phyloP scores from a whole-genome alignment of 2,113 vertebrate species.

The Ctenodactylus gundi region DNA sequence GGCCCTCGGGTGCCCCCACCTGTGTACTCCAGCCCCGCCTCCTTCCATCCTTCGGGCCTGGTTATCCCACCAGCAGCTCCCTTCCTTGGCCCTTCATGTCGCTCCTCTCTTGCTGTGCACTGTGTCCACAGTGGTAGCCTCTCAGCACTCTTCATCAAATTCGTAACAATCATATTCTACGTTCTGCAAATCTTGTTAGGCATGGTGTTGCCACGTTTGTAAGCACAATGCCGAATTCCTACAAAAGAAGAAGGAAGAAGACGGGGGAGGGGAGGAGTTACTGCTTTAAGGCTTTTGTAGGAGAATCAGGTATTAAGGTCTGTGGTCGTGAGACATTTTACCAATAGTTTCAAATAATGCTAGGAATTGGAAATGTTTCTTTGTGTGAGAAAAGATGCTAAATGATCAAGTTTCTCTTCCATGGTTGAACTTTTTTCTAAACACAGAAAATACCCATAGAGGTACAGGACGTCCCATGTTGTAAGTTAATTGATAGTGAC shows the following conservation, averaged over 20 bases:
- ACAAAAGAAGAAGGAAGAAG: neutral
- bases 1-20: neutral
- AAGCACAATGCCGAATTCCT: neutral
- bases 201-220: neutral
- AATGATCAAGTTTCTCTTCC: neutral
- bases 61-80: neutral
- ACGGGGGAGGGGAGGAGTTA: accelerated
- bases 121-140: neutral
- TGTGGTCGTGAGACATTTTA: neutral
- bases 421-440: neutral
- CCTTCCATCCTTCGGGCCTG: neutral
- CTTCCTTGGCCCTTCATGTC: too few species aligned
- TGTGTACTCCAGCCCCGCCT: neutral
- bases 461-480: neutral
- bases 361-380: neutral
- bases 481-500: neutral
- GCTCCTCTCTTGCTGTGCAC: neutral
- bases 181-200: neutral
- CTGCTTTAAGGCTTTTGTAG: neutral
- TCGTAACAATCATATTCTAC: too few species aligned
- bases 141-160: too few species aligned
- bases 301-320: neutral
- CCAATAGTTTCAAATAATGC: neutral
- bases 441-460: neutral
- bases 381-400: neutral